Conservation (phyloP, 64 coral and sea anemone genomes). For the Porites australiensis region DNA sequence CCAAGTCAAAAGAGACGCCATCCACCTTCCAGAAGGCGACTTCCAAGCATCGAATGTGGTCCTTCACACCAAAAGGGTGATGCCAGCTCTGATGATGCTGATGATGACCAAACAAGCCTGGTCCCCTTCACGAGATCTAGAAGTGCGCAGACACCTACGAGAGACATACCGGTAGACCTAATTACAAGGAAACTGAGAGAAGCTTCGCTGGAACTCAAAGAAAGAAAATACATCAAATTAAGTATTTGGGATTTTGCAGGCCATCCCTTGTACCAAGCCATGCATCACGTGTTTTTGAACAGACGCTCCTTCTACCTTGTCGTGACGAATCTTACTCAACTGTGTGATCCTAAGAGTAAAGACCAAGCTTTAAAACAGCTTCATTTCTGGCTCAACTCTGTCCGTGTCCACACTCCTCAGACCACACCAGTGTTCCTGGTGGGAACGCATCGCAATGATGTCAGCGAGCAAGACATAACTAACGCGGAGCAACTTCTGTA, state of each 20-base stretch:
- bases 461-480: constrained; percentile 33
- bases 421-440: constrained; percentile 75
- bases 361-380: constrained; percentile 16
- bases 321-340: constrained; percentile 63
- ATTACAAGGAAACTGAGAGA: constrained; percentile 12
- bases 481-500: constrained; percentile 17
- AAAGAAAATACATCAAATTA: constrained; percentile 57
- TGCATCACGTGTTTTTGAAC: constrained; percentile 91
- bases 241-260: constrained; percentile 91
- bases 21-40: not conserved
- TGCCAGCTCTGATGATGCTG: too few species aligned
- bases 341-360: not conserved
- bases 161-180: constrained; percentile 4
- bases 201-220: not conserved
- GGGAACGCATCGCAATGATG: constrained; percentile 66
- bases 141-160: not conserved
- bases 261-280: constrained; percentile 80
- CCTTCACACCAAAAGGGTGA: not conserved
- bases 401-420: constrained; percentile 66
- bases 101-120: not conserved
- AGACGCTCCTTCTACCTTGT: constrained; percentile 74
- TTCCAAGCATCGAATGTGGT: constrained; percentile 5
- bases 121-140: not conserved
- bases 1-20: too few species aligned
- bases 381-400: constrained; percentile 86